A percentile compares a stretch with the other conserved stretches of the same genome.
phyloP scores from a whole-genome alignment of 2,113 vertebrate species.

The Hirundichthys speculiger region DNA sequence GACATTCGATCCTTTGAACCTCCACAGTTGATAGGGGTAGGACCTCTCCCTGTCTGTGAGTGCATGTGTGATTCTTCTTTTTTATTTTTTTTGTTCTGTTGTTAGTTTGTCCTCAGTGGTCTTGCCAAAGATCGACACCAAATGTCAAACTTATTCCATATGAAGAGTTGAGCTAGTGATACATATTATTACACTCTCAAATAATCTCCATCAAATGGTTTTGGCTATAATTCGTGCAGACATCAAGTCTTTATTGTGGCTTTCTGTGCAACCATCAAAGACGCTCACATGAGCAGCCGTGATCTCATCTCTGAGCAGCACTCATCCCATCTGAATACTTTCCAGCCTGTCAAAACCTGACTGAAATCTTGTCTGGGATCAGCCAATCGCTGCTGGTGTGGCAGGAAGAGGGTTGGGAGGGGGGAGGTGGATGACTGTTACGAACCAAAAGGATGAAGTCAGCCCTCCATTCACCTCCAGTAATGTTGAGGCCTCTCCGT shows the following conservation, averaged over 20 bases:
- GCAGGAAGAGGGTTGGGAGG: conserved; percentile 12
- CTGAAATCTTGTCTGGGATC: conserved; percentile 32
- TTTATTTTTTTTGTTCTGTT: conserved; percentile 27
- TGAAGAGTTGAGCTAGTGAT: conserved; percentile 14
- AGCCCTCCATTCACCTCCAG: conserved; percentile 51
- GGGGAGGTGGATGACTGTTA: conserved; percentile 32
- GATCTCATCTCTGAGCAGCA: conserved; percentile 52
- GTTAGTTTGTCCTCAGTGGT: conserved; percentile 52
- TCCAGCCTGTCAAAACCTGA: conserved; percentile 70
- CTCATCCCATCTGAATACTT: conserved; percentile 42
- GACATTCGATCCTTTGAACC: conserved; percentile 74
- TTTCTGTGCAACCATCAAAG: conserved; percentile 43
- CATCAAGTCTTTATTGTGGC: conserved; percentile 54
- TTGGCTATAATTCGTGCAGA: conserved; percentile 26
- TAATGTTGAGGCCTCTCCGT: conserved; percentile 38
- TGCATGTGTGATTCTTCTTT: conserved; percentile 37
- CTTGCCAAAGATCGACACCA: conserved; percentile 54
- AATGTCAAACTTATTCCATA: conserved; percentile 43
- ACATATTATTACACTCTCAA: conserved; percentile 17
- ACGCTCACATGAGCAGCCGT: conserved; percentile 24
- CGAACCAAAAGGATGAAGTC: conserved; percentile 63
- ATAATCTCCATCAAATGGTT: conserved; percentile 15
- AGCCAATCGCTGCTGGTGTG: conserved; percentile 33
- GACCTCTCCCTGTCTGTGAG: conserved; percentile 49
- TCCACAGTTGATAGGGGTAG: conserved; percentile 51